Evolutionary conservation across 2,888 invertebrate species (phyloP).

Genomic region (Pachycephus smyrnensis): DNA sequence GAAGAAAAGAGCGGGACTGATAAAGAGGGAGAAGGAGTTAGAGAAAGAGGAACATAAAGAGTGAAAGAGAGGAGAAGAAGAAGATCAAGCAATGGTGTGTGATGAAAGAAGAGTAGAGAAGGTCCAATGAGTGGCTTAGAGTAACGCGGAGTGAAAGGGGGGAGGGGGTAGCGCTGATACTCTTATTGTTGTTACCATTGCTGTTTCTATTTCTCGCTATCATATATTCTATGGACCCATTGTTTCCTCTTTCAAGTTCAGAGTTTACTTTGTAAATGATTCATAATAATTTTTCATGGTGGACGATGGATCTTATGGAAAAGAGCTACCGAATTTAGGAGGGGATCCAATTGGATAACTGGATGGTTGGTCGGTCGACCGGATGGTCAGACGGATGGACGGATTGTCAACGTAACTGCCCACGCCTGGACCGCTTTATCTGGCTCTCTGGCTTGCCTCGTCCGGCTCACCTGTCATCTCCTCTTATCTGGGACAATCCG

Average conservation of each 20-base stretch:
- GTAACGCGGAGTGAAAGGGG: slow-evolving; percentile 26
- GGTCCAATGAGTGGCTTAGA: slow-evolving; percentile 13
- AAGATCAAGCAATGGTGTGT: slow-evolving; percentile 17
- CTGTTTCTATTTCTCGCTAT: background rate
- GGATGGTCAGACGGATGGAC: slow-evolving; percentile 5
- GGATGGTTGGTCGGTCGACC: background rate
- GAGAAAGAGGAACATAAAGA: background rate
- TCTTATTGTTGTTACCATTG: background rate
- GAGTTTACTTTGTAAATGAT: no score
- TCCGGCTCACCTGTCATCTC: slow-evolving; percentile 57
- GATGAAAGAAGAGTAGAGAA: slow-evolving; percentile 12
- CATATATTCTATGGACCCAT: background rate
- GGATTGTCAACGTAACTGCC: slow-evolving; percentile 36
- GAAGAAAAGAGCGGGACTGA: background rate
- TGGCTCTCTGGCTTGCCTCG: slow-evolving; percentile 36
- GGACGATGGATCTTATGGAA: background rate
- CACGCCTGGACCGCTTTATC: slow-evolving; percentile 40
- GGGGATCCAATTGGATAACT: background rate
- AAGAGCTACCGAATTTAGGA: background rate
- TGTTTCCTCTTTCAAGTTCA: no score
- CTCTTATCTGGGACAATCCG: slow-evolving; percentile 54
- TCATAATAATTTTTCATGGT: background rate
- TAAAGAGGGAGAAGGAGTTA: background rate
- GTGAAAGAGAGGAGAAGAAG: background rate
- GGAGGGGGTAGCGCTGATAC: slow-evolving; percentile 30